Conservation (phyloP, 2,113 vertebrate genomes). For the Ctenomys sociabilis region DNA sequence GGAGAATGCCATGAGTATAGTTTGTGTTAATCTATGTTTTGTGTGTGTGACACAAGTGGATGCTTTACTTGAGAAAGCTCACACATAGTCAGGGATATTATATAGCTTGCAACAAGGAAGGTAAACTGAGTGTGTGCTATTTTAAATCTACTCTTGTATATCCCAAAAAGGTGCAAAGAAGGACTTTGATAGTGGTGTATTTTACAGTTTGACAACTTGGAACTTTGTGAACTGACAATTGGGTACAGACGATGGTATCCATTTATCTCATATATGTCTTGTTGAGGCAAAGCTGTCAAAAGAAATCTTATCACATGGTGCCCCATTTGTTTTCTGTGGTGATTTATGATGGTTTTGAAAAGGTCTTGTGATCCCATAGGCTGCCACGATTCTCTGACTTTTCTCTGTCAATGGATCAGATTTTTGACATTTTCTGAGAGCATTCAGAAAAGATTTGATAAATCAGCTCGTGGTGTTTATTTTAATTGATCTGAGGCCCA, state of each 20-base stretch:
- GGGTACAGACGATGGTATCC: conserved; percentile 88
- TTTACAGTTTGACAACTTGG: conserved; percentile 89
- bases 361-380: conserved; percentile 95
- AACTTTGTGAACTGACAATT: conserved; percentile 91
- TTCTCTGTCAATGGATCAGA: conserved; percentile 92
- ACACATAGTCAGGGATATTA: conserved; percentile 57
- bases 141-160: conserved; percentile 81
- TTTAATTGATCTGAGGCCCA: conserved; percentile 93
- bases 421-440: conserved; percentile 91
- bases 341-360: conserved; percentile 96
- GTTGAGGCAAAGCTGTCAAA: conserved; percentile 91
- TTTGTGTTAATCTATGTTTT: background rate
- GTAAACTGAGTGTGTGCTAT: conserved; percentile 51
- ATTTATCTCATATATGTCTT: conserved; percentile 91
- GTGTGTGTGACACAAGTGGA: rapidly evolving
- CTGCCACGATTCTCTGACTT: conserved; percentile 91
- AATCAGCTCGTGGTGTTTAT: conserved; percentile 91
- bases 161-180: conserved; percentile 82
- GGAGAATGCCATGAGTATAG: background rate
- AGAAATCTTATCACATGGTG: conserved; percentile 92
- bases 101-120: conserved; percentile 73
- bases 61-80: conserved; percentile 27
- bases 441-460: conserved; percentile 92
- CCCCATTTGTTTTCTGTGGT: conserved; percentile 93
- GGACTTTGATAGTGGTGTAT: conserved; percentile 84